These are phyloP conservation scores for Drosophila fulvimacula DNA, from an alignment of 2,888 invertebrate genomes.

Conservation along the genomic window DNA sequence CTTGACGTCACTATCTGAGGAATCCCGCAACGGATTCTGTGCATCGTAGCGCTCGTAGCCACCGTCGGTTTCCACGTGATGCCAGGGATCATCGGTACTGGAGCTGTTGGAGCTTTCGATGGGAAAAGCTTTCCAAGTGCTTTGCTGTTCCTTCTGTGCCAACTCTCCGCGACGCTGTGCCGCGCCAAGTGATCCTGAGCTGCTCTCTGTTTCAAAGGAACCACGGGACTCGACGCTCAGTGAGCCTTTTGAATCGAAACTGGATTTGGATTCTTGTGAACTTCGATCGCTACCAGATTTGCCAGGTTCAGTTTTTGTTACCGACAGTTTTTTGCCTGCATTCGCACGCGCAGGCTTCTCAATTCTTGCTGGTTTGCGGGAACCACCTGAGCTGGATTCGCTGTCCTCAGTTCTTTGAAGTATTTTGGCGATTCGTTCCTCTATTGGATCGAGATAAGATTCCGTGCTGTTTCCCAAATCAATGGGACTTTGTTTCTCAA, in stretches of 20 bases:
- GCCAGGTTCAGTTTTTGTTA: slow-evolving; percentile 84
- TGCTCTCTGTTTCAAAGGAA: slow-evolving; percentile 91
- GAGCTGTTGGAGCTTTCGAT: slow-evolving; percentile 94
- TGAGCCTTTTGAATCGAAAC: slow-evolving; percentile 88
- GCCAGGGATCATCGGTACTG: slow-evolving; percentile 93
- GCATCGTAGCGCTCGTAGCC: slow-evolving; percentile 87
- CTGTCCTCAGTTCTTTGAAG: slow-evolving; percentile 86
- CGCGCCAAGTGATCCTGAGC: slow-evolving; percentile 90
- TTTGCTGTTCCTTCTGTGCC: slow-evolving; percentile 88
- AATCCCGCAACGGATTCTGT: slow-evolving; percentile 81
- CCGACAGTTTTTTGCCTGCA: slow-evolving; percentile 83
- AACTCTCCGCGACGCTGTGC: slow-evolving; percentile 88
- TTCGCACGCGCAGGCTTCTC: slow-evolving; percentile 82
- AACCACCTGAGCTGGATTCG: slow-evolving; percentile 87
- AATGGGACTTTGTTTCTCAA: slow-evolving; percentile 88
- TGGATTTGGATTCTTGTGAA: slow-evolving; percentile 87
- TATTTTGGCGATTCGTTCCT: slow-evolving; percentile 85
- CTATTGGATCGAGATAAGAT: slow-evolving; percentile 84
- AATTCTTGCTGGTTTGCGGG: slow-evolving; percentile 86
- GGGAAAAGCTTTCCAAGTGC: slow-evolving; percentile 93
- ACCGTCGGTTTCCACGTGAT: slow-evolving; percentile 90
- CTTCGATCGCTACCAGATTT: slow-evolving; percentile 84
- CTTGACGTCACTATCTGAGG: slow-evolving; percentile 84
- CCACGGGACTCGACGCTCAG: slow-evolving; percentile 89
- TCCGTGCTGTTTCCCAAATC: slow-evolving; percentile 87